Percentiles rank a stretch among this genome's conserved stretches.
Evolutionary conservation across 2,888 invertebrate species (phyloP).

Genomic region (Nasonovia ribisnigri): DNA sequence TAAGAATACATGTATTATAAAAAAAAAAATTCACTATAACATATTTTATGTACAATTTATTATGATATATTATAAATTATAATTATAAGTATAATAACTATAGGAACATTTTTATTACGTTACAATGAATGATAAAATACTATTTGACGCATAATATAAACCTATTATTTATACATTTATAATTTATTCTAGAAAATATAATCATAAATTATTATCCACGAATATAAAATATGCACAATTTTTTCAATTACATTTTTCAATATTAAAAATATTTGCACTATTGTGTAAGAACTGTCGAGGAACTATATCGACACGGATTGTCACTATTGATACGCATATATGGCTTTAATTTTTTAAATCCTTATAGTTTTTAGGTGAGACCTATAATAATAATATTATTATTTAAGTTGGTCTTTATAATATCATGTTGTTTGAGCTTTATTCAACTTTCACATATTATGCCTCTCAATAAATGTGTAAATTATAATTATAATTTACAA

Average conservation of each 20-base stretch:
- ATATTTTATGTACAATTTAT: background rate
- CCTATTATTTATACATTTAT: too few relatives aligned
- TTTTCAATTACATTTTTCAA: too few relatives aligned
- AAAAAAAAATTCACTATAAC: background rate
- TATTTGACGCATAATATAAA: background rate
- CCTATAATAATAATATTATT: background rate
- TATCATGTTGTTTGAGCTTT: background rate
- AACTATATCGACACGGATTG: too few relatives aligned
- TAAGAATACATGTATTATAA: background rate
- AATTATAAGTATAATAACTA: background rate
- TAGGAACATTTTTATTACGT: background rate
- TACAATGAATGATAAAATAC: background rate
- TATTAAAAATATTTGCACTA: too few relatives aligned
- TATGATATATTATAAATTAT: too few relatives aligned
- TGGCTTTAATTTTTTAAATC: background rate
- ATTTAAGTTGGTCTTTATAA: background rate
- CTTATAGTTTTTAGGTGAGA: background rate
- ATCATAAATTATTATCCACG: too few relatives aligned
- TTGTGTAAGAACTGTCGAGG: too few relatives aligned
- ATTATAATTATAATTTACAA: background rate
- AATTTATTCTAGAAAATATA: too few relatives aligned
- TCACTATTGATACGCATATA: background rate
- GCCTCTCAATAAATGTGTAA: background rate
- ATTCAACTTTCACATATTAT: background rate
- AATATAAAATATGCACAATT: too few relatives aligned